Evolutionary conservation across 2,797 vertebrate genomes (phyloP).

Genomic region (Acrossocheilus wenchowensis): DNA sequence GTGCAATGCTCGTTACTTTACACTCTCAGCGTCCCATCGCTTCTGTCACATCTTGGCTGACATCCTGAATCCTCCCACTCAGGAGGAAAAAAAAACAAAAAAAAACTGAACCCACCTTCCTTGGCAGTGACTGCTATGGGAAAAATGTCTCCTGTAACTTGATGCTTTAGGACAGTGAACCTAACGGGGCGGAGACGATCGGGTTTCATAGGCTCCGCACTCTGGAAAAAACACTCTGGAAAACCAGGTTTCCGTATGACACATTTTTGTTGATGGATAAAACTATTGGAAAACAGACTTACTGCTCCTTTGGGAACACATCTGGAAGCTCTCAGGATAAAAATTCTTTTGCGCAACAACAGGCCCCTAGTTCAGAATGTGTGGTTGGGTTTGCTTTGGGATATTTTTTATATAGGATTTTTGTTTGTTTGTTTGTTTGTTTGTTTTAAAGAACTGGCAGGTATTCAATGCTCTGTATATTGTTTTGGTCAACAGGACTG

Average conservation of each 20-base stretch:
- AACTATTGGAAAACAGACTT: conserved; percentile 13
- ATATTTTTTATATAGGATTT: not conserved
- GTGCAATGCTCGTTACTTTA: conserved; percentile 59
- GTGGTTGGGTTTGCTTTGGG: conserved; percentile 28
- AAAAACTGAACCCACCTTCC: conserved; percentile 62
- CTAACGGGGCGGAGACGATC: conserved; percentile 52
- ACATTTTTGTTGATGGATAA: conserved; percentile 22
- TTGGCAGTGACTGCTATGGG: conserved; percentile 54
- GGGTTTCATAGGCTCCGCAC: conserved; percentile 28
- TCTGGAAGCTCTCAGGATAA: conserved; percentile 73
- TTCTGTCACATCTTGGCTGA: conserved; percentile 74
- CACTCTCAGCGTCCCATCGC: conserved; percentile 63
- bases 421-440: too few species aligned
- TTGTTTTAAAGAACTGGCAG: not conserved
- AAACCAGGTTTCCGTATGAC: conserved; percentile 39
- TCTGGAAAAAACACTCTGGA: conserved; percentile 6
- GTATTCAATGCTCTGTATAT: not conserved
- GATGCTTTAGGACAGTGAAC: conserved; percentile 54
- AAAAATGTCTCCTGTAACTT: conserved; percentile 47
- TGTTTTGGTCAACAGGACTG: not conserved
- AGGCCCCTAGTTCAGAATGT: conserved; percentile 63
- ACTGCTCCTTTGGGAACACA: conserved; percentile 61
- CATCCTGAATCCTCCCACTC: conserved; percentile 76
- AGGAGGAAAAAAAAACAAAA: conserved; percentile 42
- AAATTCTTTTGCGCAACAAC: conserved; percentile 66